phyloP scores from a whole-genome alignment of 1,140 invertebrate genomes.

The Drosophila baimaii region DNA sequence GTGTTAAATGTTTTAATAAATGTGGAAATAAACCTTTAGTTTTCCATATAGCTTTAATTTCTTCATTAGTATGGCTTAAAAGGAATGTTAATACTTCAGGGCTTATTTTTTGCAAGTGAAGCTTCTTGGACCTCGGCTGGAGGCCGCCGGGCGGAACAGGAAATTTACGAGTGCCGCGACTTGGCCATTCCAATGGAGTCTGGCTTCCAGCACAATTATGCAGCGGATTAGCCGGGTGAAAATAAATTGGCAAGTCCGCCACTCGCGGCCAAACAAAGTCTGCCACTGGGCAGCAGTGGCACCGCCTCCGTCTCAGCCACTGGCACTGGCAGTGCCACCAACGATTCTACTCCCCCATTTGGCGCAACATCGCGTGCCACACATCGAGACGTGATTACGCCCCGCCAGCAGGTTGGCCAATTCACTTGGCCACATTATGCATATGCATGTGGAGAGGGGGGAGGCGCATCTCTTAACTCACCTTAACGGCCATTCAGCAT shows the following conservation, averaged over 20 bases:
- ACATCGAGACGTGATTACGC: conserved; percentile 52
- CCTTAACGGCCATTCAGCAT: conserved; percentile 43
- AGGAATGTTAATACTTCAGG: background rate
- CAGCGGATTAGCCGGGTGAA: conserved; percentile 58
- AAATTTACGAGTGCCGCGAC: conserved; percentile 66
- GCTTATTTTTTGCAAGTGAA: conserved; percentile 1
- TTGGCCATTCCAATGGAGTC: conserved; percentile 14
- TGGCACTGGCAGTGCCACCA: background rate
- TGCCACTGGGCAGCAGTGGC: conserved; percentile 14
- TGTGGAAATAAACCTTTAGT: background rate
- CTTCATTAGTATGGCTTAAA: background rate
- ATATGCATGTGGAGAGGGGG: conserved; percentile 17
- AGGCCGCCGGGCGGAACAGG: conserved; percentile 44
- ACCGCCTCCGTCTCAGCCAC: conserved; percentile 5
- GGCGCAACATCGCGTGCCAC: conserved; percentile 49
- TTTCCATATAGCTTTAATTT: background rate
- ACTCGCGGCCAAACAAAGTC: conserved; percentile 26
- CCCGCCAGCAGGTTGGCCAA: conserved; percentile 16
- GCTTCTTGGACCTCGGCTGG: conserved; percentile 12
- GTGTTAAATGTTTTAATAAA: background rate
- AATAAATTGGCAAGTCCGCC: conserved; percentile 51
- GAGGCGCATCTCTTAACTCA: conserved; percentile 35
- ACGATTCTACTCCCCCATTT: conserved; percentile 1
- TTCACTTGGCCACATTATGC: conserved; percentile 40
- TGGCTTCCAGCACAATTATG: conserved; percentile 54